Evolutionary conservation across 1,140 invertebrate species (phyloP), one percentile per base, ranked within the genome.

Genomic region (Periplaneta americana): DNA sequence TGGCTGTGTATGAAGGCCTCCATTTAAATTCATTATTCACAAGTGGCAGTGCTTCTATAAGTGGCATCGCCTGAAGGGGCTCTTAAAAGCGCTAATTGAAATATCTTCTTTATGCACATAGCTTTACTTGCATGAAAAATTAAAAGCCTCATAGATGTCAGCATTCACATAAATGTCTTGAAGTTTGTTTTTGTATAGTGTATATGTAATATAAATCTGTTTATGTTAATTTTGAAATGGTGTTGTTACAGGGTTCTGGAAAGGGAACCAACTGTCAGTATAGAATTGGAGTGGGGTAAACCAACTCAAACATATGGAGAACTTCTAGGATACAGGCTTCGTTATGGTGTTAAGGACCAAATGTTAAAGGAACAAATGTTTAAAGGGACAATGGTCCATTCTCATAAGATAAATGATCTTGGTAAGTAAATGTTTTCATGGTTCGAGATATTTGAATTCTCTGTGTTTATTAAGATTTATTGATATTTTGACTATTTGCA

Each of bases 241-340:
- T 76, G 8, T 3, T 80, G 10, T 74, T 75, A 22, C 87, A 95
- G 95, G 86, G 92, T 96, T 37, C 90, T 96, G 82, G 93, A 95
- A 86, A 91, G 95, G 83, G 95, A 97, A 83, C 95, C 96, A 0
- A 94, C 94, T 57, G 92, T 96, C 13, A 94, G 93, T 18, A 94
- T 99, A 75, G 95, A 98, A 88, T 89, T 98, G 31, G 95, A 97
- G 86, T 99, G 98, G 98, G 92, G 91, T 15, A 92, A 92, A 84
- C 98, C 98, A 1, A 92, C 91, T 1, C 92, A 96, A 87, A 97
- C 96, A 0, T 97, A 97, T 85, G 98, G 98, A 0, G 93, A 95
- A 83, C 88, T 99, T 18, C 89, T 93, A 76, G 96, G 96, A 6
- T 92, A 91, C 85, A 87, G 89, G 82, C 85, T 92, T 15, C 86